A percentile compares a stretch with the other conserved stretches of the same genome.
Conservation (phyloP, 2,113 vertebrate species). For the Indicator maculatus region DNA sequence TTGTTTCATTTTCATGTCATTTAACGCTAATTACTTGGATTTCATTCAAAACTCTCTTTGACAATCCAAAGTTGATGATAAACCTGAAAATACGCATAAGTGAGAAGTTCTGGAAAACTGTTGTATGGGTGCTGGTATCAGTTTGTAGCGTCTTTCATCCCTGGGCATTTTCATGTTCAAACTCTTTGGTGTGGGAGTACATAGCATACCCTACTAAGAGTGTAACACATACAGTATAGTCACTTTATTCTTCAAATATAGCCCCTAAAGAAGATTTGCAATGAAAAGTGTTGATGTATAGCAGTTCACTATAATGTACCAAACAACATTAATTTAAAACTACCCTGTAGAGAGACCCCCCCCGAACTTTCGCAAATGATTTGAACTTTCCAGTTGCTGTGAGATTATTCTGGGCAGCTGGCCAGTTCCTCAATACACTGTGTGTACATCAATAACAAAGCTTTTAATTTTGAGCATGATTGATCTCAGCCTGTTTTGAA, state of each 20-base stretch:
- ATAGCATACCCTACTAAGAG: not conserved
- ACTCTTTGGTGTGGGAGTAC: not conserved
- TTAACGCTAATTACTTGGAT: not conserved
- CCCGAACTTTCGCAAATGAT: not conserved
- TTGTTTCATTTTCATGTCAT: not conserved
- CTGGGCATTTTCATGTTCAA: not conserved
- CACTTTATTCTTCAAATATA: not conserved
- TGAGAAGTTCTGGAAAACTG: not conserved
- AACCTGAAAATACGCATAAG: not conserved
- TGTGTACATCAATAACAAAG: not conserved
- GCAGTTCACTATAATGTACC: not conserved
- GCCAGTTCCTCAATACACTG: constrained; percentile 9
- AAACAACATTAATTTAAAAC: constrained; percentile 23
- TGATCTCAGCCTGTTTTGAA: not conserved
- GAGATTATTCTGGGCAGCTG: constrained; percentile 15
- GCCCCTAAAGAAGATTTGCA: not conserved
- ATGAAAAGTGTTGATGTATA: not conserved
- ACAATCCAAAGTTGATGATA: not conserved
- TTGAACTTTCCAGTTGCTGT: constrained; percentile 24
- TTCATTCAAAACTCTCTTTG: not conserved
- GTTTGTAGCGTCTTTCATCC: not conserved
- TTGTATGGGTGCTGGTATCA: not conserved
- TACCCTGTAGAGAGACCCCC: not conserved
- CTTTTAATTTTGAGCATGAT: constrained; percentile 33
- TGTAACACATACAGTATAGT: not conserved